These are phyloP conservation scores for Astur gentilis DNA, from an alignment of 2,113 vertebrate species.

Conservation along the genomic window DNA sequence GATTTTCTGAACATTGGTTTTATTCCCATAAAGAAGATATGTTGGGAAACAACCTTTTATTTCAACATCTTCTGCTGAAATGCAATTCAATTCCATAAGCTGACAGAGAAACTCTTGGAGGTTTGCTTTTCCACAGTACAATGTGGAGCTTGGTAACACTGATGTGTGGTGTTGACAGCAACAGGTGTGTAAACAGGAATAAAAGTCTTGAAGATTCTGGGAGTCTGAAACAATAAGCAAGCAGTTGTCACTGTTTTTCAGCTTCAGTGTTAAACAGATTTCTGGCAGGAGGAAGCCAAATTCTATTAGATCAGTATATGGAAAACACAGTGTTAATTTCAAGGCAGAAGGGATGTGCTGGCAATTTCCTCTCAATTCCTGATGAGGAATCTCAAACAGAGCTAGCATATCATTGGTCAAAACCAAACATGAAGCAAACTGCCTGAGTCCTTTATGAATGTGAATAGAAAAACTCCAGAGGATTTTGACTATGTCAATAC, in stretches of 20 bases:
- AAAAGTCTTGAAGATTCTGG: conserved; percentile 79
- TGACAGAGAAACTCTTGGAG: conserved; percentile 81
- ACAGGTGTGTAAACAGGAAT: conserved; percentile 50
- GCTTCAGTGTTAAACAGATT: conserved; percentile 79
- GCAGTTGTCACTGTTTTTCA: conserved; percentile 61
- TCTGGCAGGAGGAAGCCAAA: conserved; percentile 82
- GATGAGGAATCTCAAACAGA: conserved; percentile 76
- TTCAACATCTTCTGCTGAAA: conserved; percentile 76
- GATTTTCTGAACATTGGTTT: conserved; percentile 32
- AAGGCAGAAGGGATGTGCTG: conserved; percentile 76
- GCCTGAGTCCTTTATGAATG: conserved; percentile 76
- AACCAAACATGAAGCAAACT: conserved; percentile 84
- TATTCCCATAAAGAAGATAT: conserved; percentile 75
- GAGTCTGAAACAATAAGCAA: conserved; percentile 83
- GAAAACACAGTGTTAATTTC: conserved; percentile 75
- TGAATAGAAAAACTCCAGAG: conserved; percentile 88
- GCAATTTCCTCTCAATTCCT: conserved; percentile 63
- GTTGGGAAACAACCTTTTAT: conserved; percentile 82
- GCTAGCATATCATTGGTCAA: conserved; percentile 76
- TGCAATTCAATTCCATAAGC: conserved; percentile 84
- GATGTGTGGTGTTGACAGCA: conserved; percentile 59
- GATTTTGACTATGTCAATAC: conserved; percentile 71
- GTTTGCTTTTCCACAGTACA: conserved; percentile 56
- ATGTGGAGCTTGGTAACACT: conserved; percentile 48
- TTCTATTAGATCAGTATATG: conserved; percentile 75